A percentile compares a stretch with the other conserved stretches of the same genome.
Evolutionary conservation across 64 coral and sea anemone genomes (phyloP).

Genomic region (Montipora capricornis): DNA sequence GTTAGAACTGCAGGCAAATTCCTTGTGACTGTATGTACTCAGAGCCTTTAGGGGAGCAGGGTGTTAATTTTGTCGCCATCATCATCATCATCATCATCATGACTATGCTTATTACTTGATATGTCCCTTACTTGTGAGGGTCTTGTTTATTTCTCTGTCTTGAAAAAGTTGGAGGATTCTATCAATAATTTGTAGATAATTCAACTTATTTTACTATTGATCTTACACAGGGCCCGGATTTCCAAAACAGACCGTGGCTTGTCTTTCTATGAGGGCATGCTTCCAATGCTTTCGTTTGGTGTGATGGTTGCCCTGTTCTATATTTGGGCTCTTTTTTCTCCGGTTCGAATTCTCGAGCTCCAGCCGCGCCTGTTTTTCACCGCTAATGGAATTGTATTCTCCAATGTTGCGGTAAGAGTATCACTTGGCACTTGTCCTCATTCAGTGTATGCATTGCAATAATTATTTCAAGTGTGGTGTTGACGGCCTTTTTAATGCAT

Average conservation of each 20-base stretch:
- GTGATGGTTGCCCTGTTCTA: constrained; percentile 54
- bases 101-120: no score
- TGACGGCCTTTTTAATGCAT: neutral
- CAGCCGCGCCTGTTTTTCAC: constrained; percentile 84
- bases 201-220: neutral
- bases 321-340: constrained; percentile 75
- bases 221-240: constrained; percentile 49
- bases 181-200: neutral
- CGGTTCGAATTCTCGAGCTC: constrained; percentile 61
- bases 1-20: no score
- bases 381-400: constrained; percentile 84
- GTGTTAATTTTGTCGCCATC: no score
- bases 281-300: constrained; percentile 64
- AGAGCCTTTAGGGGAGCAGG: no score
- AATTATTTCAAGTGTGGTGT: neutral
- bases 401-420: constrained; percentile 79
- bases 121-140: no score
- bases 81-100: no score
- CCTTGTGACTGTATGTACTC: no score
- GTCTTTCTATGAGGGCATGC: constrained; percentile 62
- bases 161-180: neutral
- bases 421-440: neutral
- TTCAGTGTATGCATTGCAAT: neutral
- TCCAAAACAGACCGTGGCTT: constrained; percentile 66
- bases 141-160: no score